Base-by-base conservation (phyloP, 2,113 vertebrate genomes). In the Varanus salvator region DNA sequence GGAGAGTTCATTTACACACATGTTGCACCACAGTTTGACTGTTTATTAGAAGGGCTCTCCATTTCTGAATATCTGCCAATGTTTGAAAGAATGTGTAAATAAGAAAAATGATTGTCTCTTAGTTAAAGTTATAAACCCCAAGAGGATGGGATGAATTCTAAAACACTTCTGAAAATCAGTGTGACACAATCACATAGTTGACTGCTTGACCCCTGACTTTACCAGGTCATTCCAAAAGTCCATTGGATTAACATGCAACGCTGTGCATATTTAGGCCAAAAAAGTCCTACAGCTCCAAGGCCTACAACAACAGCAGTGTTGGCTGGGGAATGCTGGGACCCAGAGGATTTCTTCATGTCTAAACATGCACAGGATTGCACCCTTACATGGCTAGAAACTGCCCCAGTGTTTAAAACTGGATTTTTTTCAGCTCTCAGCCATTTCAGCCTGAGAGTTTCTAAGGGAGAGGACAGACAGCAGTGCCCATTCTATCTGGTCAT, bases 1-100 rank as follows among this genome's bases (percentile, higher is more conserved):
- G 23, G 48, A 93, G 85, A 93, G 78, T 81, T 91, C 48, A 86
- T 91, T 90, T 91, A 90, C 81, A 91, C 1, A 0, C 80, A 25
- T 91, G 86, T 94, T 76, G 60, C 69, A 93, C 90, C 87, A 64
- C 19, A 21, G 8, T 92, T 72, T 82, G 87, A 72, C 71, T 66
- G 23, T 64, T 44, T 52, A 29, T 57, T 82, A 80, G 0, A 0
- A 89, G 38, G 90, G 29, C 83, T 80, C 91, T 85, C 76, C n/a
- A 78, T 52, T 23, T 71, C 27, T 78, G 27, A 85, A 80, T 29
- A n/a, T 25, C 66, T 69, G n/a, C 29, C 54, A 80, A 1, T 15
- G 66, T 34, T 8, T 31, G 12, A 75, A 7, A 75, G 75, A 19
- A 44, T n/a, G 25, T 50, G 17, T 75, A 25, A 44, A 76, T 84